Evolutionary conservation across 2,113 vertebrate species (phyloP), one percentile per base, ranked within the genome.

Genomic region (Ciconia stormi): DNA sequence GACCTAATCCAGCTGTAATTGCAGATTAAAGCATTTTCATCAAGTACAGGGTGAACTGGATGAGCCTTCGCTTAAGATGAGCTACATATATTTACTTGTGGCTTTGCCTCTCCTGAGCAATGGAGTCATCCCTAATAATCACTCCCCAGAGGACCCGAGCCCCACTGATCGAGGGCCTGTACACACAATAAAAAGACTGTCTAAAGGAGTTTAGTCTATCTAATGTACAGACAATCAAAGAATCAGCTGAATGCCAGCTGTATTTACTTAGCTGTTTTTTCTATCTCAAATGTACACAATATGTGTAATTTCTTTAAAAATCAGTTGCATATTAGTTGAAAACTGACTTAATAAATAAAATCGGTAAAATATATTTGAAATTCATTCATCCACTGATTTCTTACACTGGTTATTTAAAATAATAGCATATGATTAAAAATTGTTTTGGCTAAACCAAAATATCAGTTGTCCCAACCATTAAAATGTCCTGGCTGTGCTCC

Each of bases 371-470:
- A 44, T 34, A 67, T 84, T 92, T 81, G 11, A 86, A 90, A 88
- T 58, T 17, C 56, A 90, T 77, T 88, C 32, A 95, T 96, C 91
- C 90, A 91, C 34, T 80, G 53, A 82, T 96, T 95, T 84, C 89
- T 79, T 79, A 49, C 77, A 83, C 76, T 40, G 10, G 44, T 69
- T 90, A 90, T 95, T 95, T 95, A 81, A 97, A 95, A 96, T 91
- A 92, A 94, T 34, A 84, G 23, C 20, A 56, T 85, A 82, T 47
- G 66, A 95, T 97, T 96, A 92, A 95, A 94, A 96, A 95, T 82
- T 97, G 90, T 97, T 98, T 97, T 96, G 94, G 93, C 62, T 97
- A 97, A 97, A 96, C 90, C 90, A 92, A 95, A 96, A 95, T 93
- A 97, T 97, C 79, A 91, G 89, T 97, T 97, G 96, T 94, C 96